A percentile compares a stretch with the other conserved stretches of the same genome.
Conservation (phyloP, 2,888 invertebrate genomes). For the Folsomia manolachei region DNA sequence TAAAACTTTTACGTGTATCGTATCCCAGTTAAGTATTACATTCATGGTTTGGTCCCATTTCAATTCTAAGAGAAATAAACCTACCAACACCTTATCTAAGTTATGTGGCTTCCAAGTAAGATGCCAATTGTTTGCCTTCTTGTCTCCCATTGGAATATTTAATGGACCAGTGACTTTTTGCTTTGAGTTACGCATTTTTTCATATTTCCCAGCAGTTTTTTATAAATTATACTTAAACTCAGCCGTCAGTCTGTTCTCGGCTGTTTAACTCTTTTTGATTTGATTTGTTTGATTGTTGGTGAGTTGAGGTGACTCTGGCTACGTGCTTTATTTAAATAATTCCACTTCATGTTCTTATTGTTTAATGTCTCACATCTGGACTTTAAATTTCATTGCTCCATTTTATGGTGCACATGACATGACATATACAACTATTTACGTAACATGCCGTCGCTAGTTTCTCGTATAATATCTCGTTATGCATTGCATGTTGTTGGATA, state of each 20-base stretch:
- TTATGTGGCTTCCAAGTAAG: neutral
- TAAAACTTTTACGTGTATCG: too few relatives aligned
- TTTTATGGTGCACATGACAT: slow-evolving; percentile 3
- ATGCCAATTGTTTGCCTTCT: neutral
- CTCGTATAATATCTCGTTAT: neutral
- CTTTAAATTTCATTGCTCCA: slow-evolving; percentile 10
- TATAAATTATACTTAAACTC: neutral
- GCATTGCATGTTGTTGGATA: neutral
- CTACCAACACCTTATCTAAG: neutral
- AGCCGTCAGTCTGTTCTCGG: neutral
- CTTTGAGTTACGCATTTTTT: neutral
- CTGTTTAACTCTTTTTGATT: neutral
- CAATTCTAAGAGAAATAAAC: neutral
- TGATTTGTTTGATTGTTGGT: neutral
- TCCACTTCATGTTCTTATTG: slow-evolving; percentile 10
- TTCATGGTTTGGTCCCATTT: neutral
- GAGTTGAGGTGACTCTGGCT: too few relatives aligned
- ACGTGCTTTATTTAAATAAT: slow-evolving; percentile 10
- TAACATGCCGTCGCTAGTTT: neutral
- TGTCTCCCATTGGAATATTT: too few relatives aligned
- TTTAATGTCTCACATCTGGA: slow-evolving; percentile 9
- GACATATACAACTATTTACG: too few relatives aligned
- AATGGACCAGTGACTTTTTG: neutral
- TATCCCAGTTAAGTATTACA: too few relatives aligned
- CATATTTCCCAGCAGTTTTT: neutral